Evolutionary conservation across 37 sponge, comb jelly and placozoan genomes (phyloP), one percentile per base, ranked within the genome.

Genomic region (Geodia barretti): DNA sequence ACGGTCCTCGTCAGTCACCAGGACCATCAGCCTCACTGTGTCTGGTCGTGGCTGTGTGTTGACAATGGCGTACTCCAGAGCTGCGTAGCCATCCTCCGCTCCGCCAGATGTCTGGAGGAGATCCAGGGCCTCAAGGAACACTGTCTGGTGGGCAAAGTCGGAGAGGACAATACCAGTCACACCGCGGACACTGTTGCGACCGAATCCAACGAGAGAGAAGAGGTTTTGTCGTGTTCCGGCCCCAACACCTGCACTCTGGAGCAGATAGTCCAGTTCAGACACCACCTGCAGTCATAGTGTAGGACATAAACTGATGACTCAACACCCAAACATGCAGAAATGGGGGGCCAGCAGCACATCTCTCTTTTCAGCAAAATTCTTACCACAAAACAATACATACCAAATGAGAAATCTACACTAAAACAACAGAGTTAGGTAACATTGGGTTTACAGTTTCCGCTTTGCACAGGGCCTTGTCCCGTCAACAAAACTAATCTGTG

Each of bases 11-110:
- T 95, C 93, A 25, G 92, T 95, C 3, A 92, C 83, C 24, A 92
- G 28, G 35, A 95, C 76, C 28, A 92, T 28, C 3, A 76, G 72
- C 40, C 83, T 86, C 2, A 90, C 82, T 25, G 93, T 92, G 37
- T 31, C 64, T 1, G 60, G 39, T 41, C 94, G 59, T 3, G 75
- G 37, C 19, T 3, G 11, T 7, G 82, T 75, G 0, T 39, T 41
- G n/a, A 83, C 29, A 3, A 94, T 65, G 21, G 88, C 90, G 62
- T 66, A 32, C 28, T 75, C 63, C 32, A 95, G 89, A 20, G 65
- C 96, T 43, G 84, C 82, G 38, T 95, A 95, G 9, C 92, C 93
- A 75, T 95, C 96, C 43, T 95, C 93, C 79, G 75, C 37, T 26
- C 38, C 26, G 14, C 96, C 96, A 60, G 36, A 59, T 34, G 78